Evolutionary conservation across 2,797 vertebrate genomes (phyloP).

Genomic region (Cyprinella venusta): DNA sequence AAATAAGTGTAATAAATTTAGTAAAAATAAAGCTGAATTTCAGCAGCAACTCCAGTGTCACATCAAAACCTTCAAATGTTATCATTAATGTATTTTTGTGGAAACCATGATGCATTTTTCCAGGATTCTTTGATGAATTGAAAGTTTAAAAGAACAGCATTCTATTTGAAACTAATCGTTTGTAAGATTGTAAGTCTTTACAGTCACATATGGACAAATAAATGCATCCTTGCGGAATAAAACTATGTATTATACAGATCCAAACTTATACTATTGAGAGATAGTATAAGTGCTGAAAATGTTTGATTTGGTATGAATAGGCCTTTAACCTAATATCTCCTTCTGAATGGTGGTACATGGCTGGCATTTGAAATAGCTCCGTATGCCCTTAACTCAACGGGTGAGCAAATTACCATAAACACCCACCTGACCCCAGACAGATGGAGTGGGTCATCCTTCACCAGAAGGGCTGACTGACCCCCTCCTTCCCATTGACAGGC

Average conservation of each 20-base stretch:
- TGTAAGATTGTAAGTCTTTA: not conserved
- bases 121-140: not conserved
- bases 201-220: not conserved
- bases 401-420: conserved; percentile 27
- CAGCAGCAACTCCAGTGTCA: not conserved
- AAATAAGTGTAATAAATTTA: not conserved
- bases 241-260: too few species aligned
- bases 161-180: not conserved
- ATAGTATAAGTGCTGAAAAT: not conserved
- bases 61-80: too few species aligned
- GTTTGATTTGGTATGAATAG: not conserved
- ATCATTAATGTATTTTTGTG: not conserved
- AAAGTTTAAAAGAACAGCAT: not conserved
- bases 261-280: too few species aligned
- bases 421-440: conserved; percentile 34
- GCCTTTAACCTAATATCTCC: not conserved
- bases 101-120: not conserved
- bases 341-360: not conserved
- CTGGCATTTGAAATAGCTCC: not conserved
- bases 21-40: not conserved
- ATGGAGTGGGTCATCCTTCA: conserved; percentile 29
- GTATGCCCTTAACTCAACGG: not conserved
- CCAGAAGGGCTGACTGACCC: conserved; percentile 7
- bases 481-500: not conserved
- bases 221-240: not conserved